These are phyloP conservation scores for Sebastes paucispinis DNA, from an alignment of 2,797 vertebrate genomes.

Conservation along the genomic window DNA sequence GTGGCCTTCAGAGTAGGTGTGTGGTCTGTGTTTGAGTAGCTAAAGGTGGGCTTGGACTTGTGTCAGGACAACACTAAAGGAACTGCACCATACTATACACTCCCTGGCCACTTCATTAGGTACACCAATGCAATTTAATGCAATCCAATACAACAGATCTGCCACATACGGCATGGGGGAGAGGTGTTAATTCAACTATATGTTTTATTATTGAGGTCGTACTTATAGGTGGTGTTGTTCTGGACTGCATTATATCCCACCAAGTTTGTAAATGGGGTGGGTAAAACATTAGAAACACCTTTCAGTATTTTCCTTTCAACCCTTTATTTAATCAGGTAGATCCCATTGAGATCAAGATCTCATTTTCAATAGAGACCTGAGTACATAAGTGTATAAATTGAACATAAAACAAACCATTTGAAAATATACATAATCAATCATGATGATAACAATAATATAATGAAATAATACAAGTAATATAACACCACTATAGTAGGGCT, in stretches of 20 bases:
- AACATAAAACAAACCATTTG: too few species aligned
- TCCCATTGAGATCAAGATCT: too few species aligned
- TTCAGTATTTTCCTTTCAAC: background rate
- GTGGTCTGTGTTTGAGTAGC: slow-evolving; percentile 68
- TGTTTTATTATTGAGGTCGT: background rate
- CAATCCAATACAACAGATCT: background rate
- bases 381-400: too few species aligned
- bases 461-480: too few species aligned
- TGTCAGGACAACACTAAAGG: background rate
- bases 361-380: too few species aligned
- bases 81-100: background rate
- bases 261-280: background rate
- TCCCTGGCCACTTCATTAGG: background rate
- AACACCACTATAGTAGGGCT: too few species aligned
- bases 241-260: background rate
- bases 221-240: background rate
- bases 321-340: too few species aligned
- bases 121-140: background rate
- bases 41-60: slow-evolving; percentile 5
- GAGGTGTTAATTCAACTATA: background rate
- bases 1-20: slow-evolving; percentile 97
- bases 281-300: background rate
- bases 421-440: too few species aligned
- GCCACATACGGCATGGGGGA: too few species aligned
- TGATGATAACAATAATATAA: too few species aligned